These are phyloP conservation scores for Dicerorhinus sumatrensis DNA, from an alignment of 2,113 vertebrate species.

Conservation along the genomic window DNA sequence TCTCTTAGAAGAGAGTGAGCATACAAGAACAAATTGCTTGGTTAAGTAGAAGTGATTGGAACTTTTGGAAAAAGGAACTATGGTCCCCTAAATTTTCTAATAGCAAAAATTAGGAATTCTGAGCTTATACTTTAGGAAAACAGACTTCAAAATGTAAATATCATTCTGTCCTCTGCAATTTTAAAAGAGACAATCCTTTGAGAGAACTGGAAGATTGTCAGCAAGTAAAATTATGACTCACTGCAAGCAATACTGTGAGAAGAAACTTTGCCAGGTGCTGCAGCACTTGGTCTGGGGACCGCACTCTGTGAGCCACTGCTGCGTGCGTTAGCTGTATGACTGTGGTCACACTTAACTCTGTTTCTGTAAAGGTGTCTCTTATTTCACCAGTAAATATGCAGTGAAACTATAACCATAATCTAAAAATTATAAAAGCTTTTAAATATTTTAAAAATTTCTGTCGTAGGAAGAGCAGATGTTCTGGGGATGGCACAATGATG, in stretches of 20 bases:
- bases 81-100: background rate
- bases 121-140: slow-evolving; percentile 6
- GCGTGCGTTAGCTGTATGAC: background rate
- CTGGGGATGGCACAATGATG: slow-evolving; percentile 98
- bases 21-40: background rate
- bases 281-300: background rate
- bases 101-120: slow-evolving; percentile 25
- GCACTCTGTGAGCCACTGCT: background rate
- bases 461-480: slow-evolving; percentile 92
- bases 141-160: background rate
- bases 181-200: background rate
- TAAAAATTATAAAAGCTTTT: slow-evolving; percentile 5
- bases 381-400: background rate
- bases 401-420: background rate
- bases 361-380: background rate
- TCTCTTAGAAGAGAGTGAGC: background rate
- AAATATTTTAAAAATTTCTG: slow-evolving; percentile 30
- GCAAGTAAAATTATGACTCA: background rate
- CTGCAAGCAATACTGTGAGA: background rate
- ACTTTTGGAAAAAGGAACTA: background rate
- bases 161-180: slow-evolving; percentile 1
- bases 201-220: slow-evolving; percentile 3
- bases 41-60: background rate
- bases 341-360: background rate
- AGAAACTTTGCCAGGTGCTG: background rate